Evolutionary conservation across 2,113 vertebrate species (phyloP).

Genomic region (Anas platyrhynchos): DNA sequence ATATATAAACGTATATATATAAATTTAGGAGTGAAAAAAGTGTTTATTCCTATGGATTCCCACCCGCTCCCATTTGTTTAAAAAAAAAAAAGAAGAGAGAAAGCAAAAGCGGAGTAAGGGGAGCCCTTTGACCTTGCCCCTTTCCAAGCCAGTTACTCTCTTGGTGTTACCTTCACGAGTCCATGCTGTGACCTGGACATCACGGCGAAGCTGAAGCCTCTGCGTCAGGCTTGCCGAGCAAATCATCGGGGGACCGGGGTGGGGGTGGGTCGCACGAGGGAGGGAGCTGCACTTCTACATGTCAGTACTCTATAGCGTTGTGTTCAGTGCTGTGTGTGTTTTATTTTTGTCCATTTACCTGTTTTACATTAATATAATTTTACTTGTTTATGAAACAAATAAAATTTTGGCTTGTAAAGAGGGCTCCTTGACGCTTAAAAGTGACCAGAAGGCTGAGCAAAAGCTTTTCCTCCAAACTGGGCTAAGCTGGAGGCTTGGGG

Average conservation of each 20-base stretch:
- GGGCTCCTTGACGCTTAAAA: background rate
- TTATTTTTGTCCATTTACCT: slow-evolving; percentile 77
- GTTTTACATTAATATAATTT: slow-evolving; percentile 84
- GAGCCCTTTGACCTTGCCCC: slow-evolving; percentile 26
- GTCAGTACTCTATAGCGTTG: slow-evolving; percentile 72
- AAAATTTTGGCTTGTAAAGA: slow-evolving; percentile 76
- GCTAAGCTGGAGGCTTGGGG: background rate
- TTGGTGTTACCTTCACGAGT: slow-evolving; percentile 66
- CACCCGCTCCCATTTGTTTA: slow-evolving; percentile 42
- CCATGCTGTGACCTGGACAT: slow-evolving; percentile 76
- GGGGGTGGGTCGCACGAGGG: slow-evolving; percentile 54
- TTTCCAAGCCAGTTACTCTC: slow-evolving; percentile 7
- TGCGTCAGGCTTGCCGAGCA: slow-evolving; percentile 69
- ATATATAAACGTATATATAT: background rate
- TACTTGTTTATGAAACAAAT: slow-evolving; percentile 80
- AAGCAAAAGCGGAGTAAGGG: background rate
- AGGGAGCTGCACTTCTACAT: slow-evolving; percentile 75
- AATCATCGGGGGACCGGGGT: slow-evolving; percentile 22
- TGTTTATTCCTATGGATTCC: slow-evolving; percentile 44
- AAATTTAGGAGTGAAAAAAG: slow-evolving; percentile 50
- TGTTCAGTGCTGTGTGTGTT: slow-evolving; percentile 77
- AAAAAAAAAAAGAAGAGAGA: background rate
- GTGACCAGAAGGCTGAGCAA: background rate
- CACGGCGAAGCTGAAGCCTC: slow-evolving; percentile 64
- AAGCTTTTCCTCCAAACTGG: background rate